Percentiles rank a stretch among this genome's conserved stretches.
These are phyloP conservation scores for Tenthredo mesomela DNA, from an alignment of 2,888 invertebrate species.

Conservation along the genomic window DNA sequence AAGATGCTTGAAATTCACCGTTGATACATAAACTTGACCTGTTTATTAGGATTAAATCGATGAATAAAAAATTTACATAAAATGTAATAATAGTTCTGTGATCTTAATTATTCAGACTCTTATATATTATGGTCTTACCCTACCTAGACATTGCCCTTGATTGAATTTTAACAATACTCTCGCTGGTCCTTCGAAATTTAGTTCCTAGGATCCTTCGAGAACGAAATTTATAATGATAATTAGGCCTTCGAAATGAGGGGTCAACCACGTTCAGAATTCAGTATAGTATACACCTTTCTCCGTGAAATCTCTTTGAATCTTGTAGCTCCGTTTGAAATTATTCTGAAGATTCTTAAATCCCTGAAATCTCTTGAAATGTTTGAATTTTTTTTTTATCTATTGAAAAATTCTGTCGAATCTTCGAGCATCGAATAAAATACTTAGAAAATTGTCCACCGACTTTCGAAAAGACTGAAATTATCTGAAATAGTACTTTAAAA, in stretches of 20 bases:
- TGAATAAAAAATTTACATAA: slow-evolving; percentile 11
- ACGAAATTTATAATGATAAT: too few relatives aligned
- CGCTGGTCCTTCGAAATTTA: not conserved
- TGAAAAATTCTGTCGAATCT: not conserved
- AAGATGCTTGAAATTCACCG: not conserved
- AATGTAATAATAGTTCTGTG: not conserved
- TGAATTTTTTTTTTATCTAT: not conserved
- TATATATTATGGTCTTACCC: too few relatives aligned
- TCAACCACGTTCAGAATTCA: too few relatives aligned
- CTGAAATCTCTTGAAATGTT: too few relatives aligned
- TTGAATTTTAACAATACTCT: too few relatives aligned
- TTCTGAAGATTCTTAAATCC: too few relatives aligned
- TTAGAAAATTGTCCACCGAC: not conserved
- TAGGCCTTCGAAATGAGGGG: too few relatives aligned
- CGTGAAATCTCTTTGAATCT: too few relatives aligned
- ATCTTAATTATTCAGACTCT: not conserved
- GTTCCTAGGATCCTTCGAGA: too few relatives aligned
- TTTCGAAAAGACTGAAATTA: not conserved
- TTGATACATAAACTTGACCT: slow-evolving; percentile 9
- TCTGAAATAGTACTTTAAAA: not conserved
- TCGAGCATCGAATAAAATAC: not conserved
- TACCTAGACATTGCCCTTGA: too few relatives aligned
- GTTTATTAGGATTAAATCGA: not conserved
- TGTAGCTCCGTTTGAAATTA: too few relatives aligned
- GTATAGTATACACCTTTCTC: too few relatives aligned